Evolutionary conservation across 2,113 vertebrate genomes (phyloP).

Genomic region (Microcebus lehilahytsara): DNA sequence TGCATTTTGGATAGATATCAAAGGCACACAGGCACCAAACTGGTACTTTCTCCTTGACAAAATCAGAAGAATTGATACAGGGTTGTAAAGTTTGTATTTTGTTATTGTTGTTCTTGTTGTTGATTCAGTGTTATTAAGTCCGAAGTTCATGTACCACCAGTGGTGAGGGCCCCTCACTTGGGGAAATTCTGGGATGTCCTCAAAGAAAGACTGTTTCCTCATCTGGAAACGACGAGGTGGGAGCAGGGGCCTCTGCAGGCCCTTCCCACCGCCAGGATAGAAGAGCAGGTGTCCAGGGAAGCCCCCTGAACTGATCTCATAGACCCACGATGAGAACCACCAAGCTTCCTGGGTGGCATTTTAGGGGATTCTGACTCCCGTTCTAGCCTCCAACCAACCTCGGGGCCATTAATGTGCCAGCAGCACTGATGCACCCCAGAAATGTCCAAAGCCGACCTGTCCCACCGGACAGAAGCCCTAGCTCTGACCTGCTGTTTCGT

Average conservation of each 20-base stretch:
- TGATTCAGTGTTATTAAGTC: not conserved
- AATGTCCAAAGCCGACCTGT: not conserved
- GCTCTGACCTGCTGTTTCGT: not conserved
- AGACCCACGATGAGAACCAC: not conserved
- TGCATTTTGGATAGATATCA: slow-evolving; percentile 2
- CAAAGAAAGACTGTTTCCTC: not conserved
- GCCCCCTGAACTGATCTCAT: not conserved
- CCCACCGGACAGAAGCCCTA: not conserved
- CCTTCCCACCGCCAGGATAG: not conserved
- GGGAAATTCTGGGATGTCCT: not conserved
- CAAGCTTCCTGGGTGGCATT: not conserved
- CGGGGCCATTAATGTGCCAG: not conserved
- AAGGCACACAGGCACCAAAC: not conserved
- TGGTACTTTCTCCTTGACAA: not conserved
- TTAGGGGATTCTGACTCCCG: not conserved
- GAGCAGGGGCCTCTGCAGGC: not conserved
- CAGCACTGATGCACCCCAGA: not conserved
- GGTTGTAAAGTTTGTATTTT: not conserved
- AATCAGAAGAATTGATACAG: not conserved
- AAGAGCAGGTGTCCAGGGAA: not conserved
- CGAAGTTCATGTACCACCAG: not conserved
- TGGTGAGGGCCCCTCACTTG: not conserved
- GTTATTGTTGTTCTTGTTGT: not conserved
- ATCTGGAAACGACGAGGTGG: not conserved
- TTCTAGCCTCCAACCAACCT: not conserved